Conservation (phyloP, 1,140 invertebrate genomes). For the Bombus pascuorum region DNA sequence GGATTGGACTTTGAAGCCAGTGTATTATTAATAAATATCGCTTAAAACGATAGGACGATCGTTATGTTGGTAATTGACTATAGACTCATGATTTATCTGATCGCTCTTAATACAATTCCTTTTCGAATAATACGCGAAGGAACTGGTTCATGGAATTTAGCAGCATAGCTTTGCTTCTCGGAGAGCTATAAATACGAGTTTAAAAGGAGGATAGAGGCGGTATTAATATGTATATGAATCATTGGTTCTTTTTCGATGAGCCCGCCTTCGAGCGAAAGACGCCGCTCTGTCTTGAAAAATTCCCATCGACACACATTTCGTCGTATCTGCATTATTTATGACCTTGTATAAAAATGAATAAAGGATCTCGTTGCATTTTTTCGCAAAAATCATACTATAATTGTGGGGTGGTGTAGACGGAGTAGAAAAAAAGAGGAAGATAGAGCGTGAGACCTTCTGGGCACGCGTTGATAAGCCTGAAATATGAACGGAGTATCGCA, state of each 20-base stretch:
- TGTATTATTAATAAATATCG: neutral
- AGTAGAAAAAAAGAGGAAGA: neutral
- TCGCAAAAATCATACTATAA: slow-evolving; percentile 25
- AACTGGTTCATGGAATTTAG: neutral
- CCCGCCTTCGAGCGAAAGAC: slow-evolving; percentile 30
- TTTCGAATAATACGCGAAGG: too few relatives aligned
- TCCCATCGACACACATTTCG: slow-evolving; percentile 51
- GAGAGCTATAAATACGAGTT: slow-evolving; percentile 4
- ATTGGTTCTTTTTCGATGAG: neutral
- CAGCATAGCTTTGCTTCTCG: neutral
- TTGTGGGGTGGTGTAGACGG: neutral
- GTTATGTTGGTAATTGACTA: neutral
- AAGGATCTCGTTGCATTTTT: neutral
- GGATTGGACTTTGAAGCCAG: neutral
- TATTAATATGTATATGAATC: slow-evolving; percentile 31
- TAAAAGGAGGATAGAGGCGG: neutral
- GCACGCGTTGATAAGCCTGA: slow-evolving; percentile 47
- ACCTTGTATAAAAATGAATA: neutral
- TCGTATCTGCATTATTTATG: slow-evolving; percentile 59
- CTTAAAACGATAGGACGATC: neutral
- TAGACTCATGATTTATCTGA: neutral
- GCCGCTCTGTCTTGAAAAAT: slow-evolving; percentile 45
- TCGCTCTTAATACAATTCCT: neutral
- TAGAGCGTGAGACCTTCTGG: slow-evolving; percentile 7
- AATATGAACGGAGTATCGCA: slow-evolving; percentile 38